Base-by-base conservation (phyloP, 2,113 vertebrate genomes). In the Solea solea region DNA sequence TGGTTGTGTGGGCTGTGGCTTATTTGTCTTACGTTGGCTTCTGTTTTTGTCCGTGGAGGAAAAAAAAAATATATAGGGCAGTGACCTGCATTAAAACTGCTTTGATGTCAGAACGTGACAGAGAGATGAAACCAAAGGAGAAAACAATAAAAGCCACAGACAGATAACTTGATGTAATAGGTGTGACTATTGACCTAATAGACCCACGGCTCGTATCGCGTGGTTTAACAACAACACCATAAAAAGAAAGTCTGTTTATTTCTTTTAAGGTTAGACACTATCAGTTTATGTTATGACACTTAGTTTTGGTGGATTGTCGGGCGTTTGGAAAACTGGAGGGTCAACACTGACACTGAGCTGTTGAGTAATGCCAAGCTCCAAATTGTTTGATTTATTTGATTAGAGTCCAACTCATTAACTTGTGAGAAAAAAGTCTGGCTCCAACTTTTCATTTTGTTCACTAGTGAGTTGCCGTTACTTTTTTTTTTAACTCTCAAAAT, bases 41-140 rank as follows among this genome's bases (percentile, higher is more conserved):
- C 69, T 81, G 72, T 86, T 73, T 77, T 61, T 57, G 66, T 82
- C 67, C 56, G 57, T 46, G 34, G 34, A 34, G 52, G 58, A 74
- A 83, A 40, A 74, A 74, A 69, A 75, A 21, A 1, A 21, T n/a
- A 21, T 62, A 60, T 76, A 48, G 51, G 10, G 39, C 77, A 62
- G 1, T 76, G 85, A 67, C 71, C 78, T 73, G 42, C 64, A 71
- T 75, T 79, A 69, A 83, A 84, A 64, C 70, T 64, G 54, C 70
- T 83, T 85, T 88, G 84, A 89, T 80, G 75, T 84, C 60, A 63
- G 49, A 80, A 76, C 46, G 77, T 40, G 61, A 76, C 64, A 67
- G 65, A 66, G 52, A 60, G 52, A 80, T 80, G 62, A 57, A 69
- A 68, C 62, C 58, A 64, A 80, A 57, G 46, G 63, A 56, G 40